Base-by-base conservation (phyloP, 2,113 vertebrate species). In the Hemiprocne comata region DNA sequence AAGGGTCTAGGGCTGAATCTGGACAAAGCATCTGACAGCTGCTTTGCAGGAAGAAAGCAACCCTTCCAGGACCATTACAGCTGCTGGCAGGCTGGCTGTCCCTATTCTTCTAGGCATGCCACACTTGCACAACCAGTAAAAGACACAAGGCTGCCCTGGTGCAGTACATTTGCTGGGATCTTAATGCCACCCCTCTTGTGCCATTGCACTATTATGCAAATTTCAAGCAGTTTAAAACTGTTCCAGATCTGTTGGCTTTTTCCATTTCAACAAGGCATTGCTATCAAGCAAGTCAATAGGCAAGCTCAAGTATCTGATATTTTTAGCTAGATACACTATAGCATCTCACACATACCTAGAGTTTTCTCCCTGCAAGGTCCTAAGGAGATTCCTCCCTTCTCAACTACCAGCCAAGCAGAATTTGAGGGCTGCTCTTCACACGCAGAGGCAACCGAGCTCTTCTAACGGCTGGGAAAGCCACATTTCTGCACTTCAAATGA, bases 71-170 rank as follows among this genome's bases (percentile, higher is more conserved):
- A 42, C 23, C 36, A n/a, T 19, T 25, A 29, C 5, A 76, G 33
- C 15, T 51, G 36, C 53, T 46, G 14, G 21, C 50, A 66, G 17
- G 36, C 36, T 46, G 13, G 23, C 17, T 64, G 33, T 5, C 24
- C 28, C 64, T 50, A 3, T 50, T 17, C 51, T 71, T 50, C 42
- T 6, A 36, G 38, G 25, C 24, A n/a, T 6, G 11, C 10, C 75
- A 44, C 1, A 1, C 33, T 60, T 33, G 23, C 34, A 19, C 0
- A 0, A n/a, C 20, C 57, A 67, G 12, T 5, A 36, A 48, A 48
- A 64, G 31, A 85, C 9, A 4, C 0, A 0, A 3, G 6, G 17
- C 24, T 44, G 61, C 25, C 36, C 16, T 36, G 9, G 14, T 17
- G 26, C 10, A 84, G 23, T 13, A 46, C 0, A 0, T 42, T 84